Evolutionary conservation across 2,797 vertebrate species (phyloP), one percentile per base, ranked within the genome.

Genomic region (Cynopterus sphinx): DNA sequence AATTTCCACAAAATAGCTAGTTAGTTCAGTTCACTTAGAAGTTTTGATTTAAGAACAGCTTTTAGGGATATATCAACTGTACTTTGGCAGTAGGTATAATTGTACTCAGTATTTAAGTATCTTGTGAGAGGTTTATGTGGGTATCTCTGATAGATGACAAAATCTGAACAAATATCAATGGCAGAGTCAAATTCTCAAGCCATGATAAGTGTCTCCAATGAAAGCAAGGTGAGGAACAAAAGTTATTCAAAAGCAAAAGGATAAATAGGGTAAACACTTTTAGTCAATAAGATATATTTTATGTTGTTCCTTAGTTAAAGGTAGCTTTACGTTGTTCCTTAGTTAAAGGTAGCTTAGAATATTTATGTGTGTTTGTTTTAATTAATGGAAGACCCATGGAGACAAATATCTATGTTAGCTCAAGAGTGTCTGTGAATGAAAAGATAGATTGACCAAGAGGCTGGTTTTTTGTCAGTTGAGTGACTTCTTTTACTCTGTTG

Each of bases 11-110:
- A 96, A 93, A 61, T 71, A 89, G 39, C 28, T 83, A 59, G 65
- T 81, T 91, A 87, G 24, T 75, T 90, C 15, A 61, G 36, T 77
- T 22, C 55, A 81, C 51, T 89, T 77, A 82, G 93, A 78, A 84
- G 43, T 10, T 79, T 97, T 96, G 61, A 95, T 94, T 96, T 91
- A 95, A 59, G 94, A 96, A 70, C 17, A 82, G 33, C 39, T 95
- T 96, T 96, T 87, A 75, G 63, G 31, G 65, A 11, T 89, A 43
- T 10, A 84, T 91, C 74, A 77, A 65, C 77, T 93, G 5, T 84
- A 84, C 53, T 53, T 87, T 63, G 51, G 16, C 46, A 78, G n/a
- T 77, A 73, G 6, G 31, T 75, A 39, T 94, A 79, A 77, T 91
- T 75, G 46, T 73, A 90, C 33, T 89, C 59, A 61, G 13, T 84